These are phyloP conservation scores for Hecatera dysodea DNA, from an alignment of 2,888 invertebrate genomes.

Conservation along the genomic window DNA sequence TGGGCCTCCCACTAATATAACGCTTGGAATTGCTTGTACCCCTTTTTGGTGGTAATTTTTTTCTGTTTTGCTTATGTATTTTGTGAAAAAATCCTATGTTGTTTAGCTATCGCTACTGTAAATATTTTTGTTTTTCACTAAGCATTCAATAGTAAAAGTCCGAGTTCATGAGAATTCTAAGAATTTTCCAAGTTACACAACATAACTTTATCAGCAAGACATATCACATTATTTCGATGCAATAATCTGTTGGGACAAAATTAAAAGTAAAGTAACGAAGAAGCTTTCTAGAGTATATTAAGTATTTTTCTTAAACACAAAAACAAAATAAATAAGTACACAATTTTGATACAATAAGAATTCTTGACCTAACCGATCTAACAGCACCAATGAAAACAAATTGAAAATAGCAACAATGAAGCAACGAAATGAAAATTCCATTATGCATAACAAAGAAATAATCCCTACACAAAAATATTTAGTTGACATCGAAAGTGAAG, in stretches of 20 bases:
- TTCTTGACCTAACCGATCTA: constrained; percentile 33
- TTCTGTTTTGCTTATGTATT: constrained; percentile 62
- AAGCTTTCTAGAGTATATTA: neutral
- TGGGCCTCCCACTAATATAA: constrained; percentile 89
- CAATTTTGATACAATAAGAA: neutral
- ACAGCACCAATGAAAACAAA: constrained; percentile 6
- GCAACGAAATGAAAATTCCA: constrained; percentile 63
- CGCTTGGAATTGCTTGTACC: constrained; percentile 83
- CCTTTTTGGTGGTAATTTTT: constrained; percentile 76
- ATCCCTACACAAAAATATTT: constrained; percentile 66
- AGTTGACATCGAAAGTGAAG: constrained; percentile 76
- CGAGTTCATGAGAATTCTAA: neutral
- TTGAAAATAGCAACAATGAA: constrained; percentile 33
- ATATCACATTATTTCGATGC: neutral
- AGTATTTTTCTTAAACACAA: neutral
- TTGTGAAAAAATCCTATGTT: constrained; percentile 28
- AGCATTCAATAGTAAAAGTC: neutral
- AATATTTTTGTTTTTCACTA: neutral
- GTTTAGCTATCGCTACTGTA: constrained; percentile 4
- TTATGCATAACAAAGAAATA: constrained; percentile 67
- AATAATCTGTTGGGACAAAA: neutral
- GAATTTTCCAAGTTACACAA: neutral
- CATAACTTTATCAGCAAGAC: neutral
- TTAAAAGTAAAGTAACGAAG: neutral
- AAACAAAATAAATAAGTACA: neutral